Conservation (phyloP, 1,140 invertebrate genomes). For the Ceratina japonica region DNA sequence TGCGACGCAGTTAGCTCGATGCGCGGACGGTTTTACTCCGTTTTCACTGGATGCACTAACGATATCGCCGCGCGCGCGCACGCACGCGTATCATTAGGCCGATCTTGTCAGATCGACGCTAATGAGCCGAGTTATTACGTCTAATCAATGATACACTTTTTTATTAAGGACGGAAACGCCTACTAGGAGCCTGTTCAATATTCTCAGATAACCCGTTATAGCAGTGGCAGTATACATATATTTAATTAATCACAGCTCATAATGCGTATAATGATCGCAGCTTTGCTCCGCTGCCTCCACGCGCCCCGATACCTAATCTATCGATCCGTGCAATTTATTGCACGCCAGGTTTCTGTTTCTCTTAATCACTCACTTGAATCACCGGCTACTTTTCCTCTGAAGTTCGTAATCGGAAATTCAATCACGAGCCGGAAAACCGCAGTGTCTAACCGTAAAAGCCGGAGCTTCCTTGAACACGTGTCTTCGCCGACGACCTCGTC, state of each 20-base stretch:
- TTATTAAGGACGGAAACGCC: slow-evolving; percentile 7
- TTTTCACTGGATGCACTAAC: not conserved
- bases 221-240: not conserved
- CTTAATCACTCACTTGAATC: too few relatives aligned
- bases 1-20: not conserved
- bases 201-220: slow-evolving; percentile 17
- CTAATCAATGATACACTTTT: not conserved
- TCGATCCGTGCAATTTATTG: not conserved
- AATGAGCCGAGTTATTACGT: not conserved
- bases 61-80: not conserved
- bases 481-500: too few relatives aligned
- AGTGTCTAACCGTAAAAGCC: too few relatives aligned
- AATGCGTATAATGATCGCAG: not conserved
- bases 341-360: not conserved
- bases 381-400: too few relatives aligned
- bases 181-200: not conserved
- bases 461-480: too few relatives aligned
- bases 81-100: too few relatives aligned
- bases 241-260: slow-evolving; percentile 18
- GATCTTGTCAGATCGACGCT: too few relatives aligned
- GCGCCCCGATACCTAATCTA: too few relatives aligned
- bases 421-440: too few relatives aligned
- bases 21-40: too few relatives aligned
- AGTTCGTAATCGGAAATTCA: too few relatives aligned
- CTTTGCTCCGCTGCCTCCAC: not conserved